phyloP scores from a whole-genome alignment of 2,797 vertebrate species.

The Emys orbicularis region DNA sequence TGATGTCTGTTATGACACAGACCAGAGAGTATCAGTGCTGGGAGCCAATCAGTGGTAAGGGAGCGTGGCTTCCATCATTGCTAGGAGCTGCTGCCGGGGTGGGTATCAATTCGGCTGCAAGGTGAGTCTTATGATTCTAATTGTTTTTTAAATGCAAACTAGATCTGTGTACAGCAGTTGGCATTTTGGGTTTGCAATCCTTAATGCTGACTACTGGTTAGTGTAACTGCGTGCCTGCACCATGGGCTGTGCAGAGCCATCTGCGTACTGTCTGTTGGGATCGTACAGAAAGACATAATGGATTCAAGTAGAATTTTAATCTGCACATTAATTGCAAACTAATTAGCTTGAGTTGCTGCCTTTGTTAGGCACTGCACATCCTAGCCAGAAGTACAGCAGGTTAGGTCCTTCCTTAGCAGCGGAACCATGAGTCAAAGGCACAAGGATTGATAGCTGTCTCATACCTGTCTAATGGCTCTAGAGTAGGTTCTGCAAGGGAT shows the following conservation, averaged over 20 bases:
- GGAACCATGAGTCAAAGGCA: not conserved
- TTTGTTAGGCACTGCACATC: not conserved
- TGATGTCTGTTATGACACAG: not conserved
- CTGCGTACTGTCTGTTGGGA: not conserved
- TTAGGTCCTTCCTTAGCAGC: not conserved
- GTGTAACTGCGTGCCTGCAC: not conserved
- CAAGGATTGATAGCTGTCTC: no score
- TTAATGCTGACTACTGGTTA: not conserved
- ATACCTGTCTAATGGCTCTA: not conserved
- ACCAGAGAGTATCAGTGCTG: not conserved
- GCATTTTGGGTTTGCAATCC: not conserved
- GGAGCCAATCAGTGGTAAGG: constrained; percentile 6
- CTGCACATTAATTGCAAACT: not conserved
- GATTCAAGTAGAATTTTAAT: not conserved
- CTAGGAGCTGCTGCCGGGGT: not conserved
- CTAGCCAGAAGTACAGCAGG: not conserved
- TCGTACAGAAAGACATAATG: not conserved
- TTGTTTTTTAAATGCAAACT: not conserved
- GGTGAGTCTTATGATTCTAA: not conserved
- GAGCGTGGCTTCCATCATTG: not conserved
- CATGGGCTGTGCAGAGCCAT: not conserved
- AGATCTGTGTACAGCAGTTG: not conserved
- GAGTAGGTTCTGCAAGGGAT: not conserved
- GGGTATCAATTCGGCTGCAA: not conserved
- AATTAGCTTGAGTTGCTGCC: not conserved